Base-by-base conservation (phyloP, 1,140 invertebrate genomes). In the Aphidius ervi region DNA sequence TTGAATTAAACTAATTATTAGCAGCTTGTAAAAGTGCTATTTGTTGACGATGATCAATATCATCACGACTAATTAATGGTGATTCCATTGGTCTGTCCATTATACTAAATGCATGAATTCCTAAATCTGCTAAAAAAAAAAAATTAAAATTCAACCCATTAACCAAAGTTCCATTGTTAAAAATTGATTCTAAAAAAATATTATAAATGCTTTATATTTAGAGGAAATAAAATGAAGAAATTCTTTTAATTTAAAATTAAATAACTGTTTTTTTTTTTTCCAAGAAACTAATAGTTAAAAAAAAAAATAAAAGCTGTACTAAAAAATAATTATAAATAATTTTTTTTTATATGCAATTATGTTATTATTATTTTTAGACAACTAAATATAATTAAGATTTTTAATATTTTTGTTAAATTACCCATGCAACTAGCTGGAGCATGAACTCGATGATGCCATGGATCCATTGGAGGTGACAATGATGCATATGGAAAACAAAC, bases 401-500 rank as follows among this genome's bases (percentile, higher is more conserved):
- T 48, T n/a, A 16, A 48, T 48, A 4, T 16, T 4, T 16, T 20
- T 16, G 10, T 6, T 16, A 16, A 16, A 10, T 45, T 60, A 62
- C 60, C 60, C 16, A 62, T 41, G 43, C 60, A 62, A 47, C 23
- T 62, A 2, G 54, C 47, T 16, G 60, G 55, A 23, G 46, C 55
- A 46, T 62, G 74, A 59, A 77, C 74, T 66, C 68, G n/a, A 72
- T 67, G 9, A 79, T 75, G 10, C 75, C 74, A 47, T 71, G 72
- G 10, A 76, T 62, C 60, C 75, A 40, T 66, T 73, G 43, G 75
- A 69, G 6, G 81, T 40, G 93, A 93, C 43, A 93, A 93, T 65
- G 92, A 94, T 9, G 93, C 93, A 80, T 95, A 95, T 0, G 89
- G 88, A 93, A 93, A 95, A 78, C 92, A 93, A 65, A 92, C 86